phyloP scores from a whole-genome alignment of 2,113 vertebrate species.

The Cygnus atratus region DNA sequence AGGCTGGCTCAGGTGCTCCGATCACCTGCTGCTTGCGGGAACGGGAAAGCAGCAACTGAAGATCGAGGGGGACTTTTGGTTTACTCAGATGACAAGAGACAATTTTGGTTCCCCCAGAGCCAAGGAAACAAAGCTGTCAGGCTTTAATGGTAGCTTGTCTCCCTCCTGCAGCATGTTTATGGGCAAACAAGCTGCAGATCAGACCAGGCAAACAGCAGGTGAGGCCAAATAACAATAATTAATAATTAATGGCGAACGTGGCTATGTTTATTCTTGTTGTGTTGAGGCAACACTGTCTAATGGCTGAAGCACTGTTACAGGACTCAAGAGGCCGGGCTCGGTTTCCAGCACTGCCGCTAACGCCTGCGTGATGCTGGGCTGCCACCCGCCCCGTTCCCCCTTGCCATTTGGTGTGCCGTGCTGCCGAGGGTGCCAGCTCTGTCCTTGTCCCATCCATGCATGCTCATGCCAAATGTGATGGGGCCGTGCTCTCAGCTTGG shows the following conservation, averaged over 20 bases:
- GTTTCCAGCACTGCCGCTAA: not conserved
- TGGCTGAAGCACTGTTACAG: conserved; percentile 26
- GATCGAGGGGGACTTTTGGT: conserved; percentile 71
- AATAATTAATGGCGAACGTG: conserved; percentile 45
- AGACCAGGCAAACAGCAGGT: conserved; percentile 67
- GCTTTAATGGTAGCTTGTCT: conserved; percentile 70
- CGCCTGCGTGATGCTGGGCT: not conserved
- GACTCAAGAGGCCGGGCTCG: not conserved
- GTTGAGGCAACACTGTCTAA: not conserved
- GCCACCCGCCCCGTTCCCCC: rapidly evolving
- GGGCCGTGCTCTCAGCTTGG: not conserved
- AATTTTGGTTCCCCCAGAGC: conserved; percentile 68
- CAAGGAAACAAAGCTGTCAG: conserved; percentile 71
- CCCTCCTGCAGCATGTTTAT: conserved; percentile 71
- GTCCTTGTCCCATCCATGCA: not conserved
- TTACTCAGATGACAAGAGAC: conserved; percentile 69
- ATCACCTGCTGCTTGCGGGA: conserved; percentile 70
- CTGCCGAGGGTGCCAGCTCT: not conserved
- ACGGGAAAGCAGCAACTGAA: conserved; percentile 64
- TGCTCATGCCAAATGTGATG: rapidly evolving
- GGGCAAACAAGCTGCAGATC: conserved; percentile 71
- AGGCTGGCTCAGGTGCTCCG: conserved; percentile 71
- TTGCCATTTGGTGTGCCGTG: rapidly evolving
- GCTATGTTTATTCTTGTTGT: conserved; percentile 53
- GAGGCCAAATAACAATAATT: conserved; percentile 54